Evolutionary conservation across 1,140 invertebrate species (phyloP).

Genomic region (Leptinotarsa lineolata): DNA sequence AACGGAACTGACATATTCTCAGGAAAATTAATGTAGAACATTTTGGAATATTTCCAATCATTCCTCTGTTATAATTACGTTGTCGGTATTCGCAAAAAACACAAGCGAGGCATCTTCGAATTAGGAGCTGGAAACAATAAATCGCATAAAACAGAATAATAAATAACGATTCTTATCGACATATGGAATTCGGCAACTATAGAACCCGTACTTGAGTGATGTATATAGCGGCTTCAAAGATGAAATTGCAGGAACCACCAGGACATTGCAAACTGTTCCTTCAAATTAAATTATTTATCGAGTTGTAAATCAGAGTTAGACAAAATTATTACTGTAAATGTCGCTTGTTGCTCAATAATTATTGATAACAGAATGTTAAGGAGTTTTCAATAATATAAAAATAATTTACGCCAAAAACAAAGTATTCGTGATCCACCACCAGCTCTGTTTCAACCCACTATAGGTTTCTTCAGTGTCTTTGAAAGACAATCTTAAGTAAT

Average conservation of each 20-base stretch:
- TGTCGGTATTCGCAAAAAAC: constrained; percentile 13
- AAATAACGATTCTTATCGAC: constrained; percentile 43
- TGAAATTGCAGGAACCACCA: not conserved
- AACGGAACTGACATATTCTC: too few relatives aligned
- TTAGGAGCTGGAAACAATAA: constrained; percentile 34
- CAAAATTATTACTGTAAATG: too few relatives aligned
- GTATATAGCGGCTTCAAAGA: not conserved
- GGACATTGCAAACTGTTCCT: not conserved
- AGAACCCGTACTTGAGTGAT: constrained; percentile 25
- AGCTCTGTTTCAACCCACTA: too few relatives aligned
- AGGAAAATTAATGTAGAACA: not conserved
- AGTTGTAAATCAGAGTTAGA: too few relatives aligned
- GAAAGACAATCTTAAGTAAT: too few relatives aligned
- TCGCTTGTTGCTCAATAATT: too few relatives aligned
- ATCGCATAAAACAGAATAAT: constrained; percentile 37
- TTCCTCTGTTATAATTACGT: not conserved
- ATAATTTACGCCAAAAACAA: too few relatives aligned
- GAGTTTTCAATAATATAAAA: too few relatives aligned
- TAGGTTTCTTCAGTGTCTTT: too few relatives aligned
- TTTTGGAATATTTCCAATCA: not conserved
- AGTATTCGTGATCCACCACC: too few relatives aligned
- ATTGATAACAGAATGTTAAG: too few relatives aligned
- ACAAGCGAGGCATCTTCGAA: constrained; percentile 15
- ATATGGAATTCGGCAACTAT: constrained; percentile 34
- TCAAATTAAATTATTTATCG: too few relatives aligned